Base-by-base conservation (phyloP, 2,113 vertebrate genomes). In the Brachirus orientalis region DNA sequence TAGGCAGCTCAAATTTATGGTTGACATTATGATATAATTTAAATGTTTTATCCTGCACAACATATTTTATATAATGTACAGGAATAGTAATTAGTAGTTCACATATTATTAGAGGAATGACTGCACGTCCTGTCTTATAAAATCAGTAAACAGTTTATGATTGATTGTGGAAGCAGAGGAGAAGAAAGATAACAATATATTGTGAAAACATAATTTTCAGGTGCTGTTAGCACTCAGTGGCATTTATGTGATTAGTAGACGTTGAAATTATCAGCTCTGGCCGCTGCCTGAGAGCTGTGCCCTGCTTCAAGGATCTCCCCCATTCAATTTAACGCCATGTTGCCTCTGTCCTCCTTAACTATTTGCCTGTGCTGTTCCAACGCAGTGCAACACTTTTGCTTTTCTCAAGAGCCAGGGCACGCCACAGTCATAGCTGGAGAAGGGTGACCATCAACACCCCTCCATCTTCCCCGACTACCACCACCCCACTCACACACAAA, bases 241-340 rank as follows among this genome's bases (percentile, higher is more conserved):
- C 85, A 89, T 88, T 89, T 87, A 77, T 80, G 74, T 75, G 87
- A 90, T 86, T 88, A 88, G 80, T 76, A 69, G 75, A 83, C 67
- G 62, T 77, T 84, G 86, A 83, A 87, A 88, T 90, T 56, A 83
- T 58, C 67, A 69, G 45, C 73, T 63, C 51, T 80, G 54, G 60
- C 74, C 43, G 10, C 71, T 45, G 66, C 61, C 65, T 17, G 8
- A 33, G 63, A 69, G 65, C 58, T 13, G 63, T 50, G 41, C 46
- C 82, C 73, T 43, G 67, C 48, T 65, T 83, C 75, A 62, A 71
- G 87, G 75, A 83, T 87, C 86, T 74, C 65, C 64, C 76, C 72
- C 66, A 20, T 89, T 88, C 85, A 91, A 91, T 90, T 90, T 88
- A 84, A 88, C 82, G 87, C 52, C 79, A 75, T 80, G 87, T 82